These are phyloP conservation scores for Agrypnus murinus DNA, from an alignment of 2,888 invertebrate genomes.

Conservation along the genomic window DNA sequence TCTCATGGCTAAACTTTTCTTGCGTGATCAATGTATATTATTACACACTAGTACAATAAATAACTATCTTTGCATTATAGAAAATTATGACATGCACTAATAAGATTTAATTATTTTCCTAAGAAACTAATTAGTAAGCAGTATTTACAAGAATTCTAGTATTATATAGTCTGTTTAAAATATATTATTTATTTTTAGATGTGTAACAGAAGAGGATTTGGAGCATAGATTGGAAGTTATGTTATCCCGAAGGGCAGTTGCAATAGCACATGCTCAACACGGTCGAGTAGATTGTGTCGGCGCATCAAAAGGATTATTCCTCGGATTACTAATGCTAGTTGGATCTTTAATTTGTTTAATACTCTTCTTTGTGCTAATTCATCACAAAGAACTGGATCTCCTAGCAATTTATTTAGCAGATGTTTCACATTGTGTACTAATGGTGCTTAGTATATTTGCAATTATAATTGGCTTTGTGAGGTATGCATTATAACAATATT, in stretches of 20 bases:
- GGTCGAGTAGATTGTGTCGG: conserved; percentile 95
- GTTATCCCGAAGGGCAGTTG: conserved; percentile 90
- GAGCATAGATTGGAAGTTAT: conserved; percentile 92
- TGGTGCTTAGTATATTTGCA: conserved; percentile 91
- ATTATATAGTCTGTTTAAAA: no score
- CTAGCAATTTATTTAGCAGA: conserved; percentile 94
- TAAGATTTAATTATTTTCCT: no score
- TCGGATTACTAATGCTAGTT: conserved; percentile 91
- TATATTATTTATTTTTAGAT: conserved; percentile 69
- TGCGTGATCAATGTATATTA: no score
- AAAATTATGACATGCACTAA: no score
- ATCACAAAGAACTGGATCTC: conserved; percentile 87
- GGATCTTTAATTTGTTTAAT: conserved; percentile 94
- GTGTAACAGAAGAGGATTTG: conserved; percentile 86
- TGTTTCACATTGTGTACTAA: conserved; percentile 91
- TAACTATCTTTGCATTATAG: no score
- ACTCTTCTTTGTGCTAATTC: conserved; percentile 95
- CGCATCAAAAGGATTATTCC: conserved; percentile 94
- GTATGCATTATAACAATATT: conserved; percentile 71
- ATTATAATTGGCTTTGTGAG: conserved; percentile 93
- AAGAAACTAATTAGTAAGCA: no score
- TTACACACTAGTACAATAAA: no score
- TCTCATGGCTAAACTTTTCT: no score
- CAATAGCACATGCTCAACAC: conserved; percentile 86
- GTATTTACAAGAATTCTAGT: no score